Evolutionary conservation across 2,797 vertebrate genomes (phyloP).

Genomic region (Menidia menidia): DNA sequence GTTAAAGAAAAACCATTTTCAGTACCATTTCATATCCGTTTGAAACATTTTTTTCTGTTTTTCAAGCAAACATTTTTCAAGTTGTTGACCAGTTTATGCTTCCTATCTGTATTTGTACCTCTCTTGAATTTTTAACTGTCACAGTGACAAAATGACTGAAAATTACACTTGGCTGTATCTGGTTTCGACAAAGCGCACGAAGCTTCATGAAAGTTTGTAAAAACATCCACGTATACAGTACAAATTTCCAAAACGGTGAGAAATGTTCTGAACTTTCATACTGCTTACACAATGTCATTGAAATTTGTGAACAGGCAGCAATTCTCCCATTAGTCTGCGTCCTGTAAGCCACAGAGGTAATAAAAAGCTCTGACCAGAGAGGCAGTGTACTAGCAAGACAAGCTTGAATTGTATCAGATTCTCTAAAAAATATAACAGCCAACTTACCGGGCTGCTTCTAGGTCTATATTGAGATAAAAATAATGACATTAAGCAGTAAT

Average conservation of each 20-base stretch:
- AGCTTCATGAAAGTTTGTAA: constrained; percentile 27
- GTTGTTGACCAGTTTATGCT: constrained; percentile 1
- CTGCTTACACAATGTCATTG: constrained; percentile 3
- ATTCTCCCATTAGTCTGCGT: neutral
- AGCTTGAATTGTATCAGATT: neutral
- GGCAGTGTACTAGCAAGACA: constrained; percentile 47
- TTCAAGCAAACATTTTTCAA: constrained; percentile 32
- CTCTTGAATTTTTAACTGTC: neutral
- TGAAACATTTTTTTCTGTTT: neutral
- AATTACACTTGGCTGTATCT: constrained; percentile 14
- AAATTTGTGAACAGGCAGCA: constrained; percentile 20
- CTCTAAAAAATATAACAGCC: constrained; percentile 8
- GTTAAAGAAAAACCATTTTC: constrained; percentile 16
- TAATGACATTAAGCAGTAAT: constrained; percentile 41
- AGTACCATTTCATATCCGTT: constrained; percentile 25
- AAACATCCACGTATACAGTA: constrained; percentile 23
- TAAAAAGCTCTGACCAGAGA: constrained; percentile 54
- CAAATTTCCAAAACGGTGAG: constrained; percentile 25
- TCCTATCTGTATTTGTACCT: constrained; percentile 8
- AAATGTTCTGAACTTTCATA: constrained; percentile 30
- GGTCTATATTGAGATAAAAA: constrained; percentile 20
- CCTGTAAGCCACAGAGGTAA: constrained; percentile 44
- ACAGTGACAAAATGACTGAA: constrained; percentile 21
- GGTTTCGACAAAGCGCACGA: constrained; percentile 14
- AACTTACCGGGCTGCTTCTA: constrained; percentile 15